These are phyloP conservation scores for Hirtodrosophila confusa DNA, from an alignment of 2,888 invertebrate genomes.

Conservation along the genomic window DNA sequence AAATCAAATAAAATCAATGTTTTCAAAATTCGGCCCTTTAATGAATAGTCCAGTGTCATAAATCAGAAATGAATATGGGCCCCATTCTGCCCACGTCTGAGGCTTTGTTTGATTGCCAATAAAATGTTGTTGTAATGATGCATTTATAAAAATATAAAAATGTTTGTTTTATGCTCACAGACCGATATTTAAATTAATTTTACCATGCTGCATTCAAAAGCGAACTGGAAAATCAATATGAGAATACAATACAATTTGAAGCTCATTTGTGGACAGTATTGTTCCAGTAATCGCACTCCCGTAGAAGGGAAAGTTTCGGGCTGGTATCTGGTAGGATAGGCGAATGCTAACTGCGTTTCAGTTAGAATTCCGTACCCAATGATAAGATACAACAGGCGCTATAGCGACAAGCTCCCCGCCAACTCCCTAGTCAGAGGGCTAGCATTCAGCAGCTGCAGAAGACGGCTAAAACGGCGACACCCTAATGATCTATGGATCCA, in stretches of 20 bases:
- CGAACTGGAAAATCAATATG: constrained; percentile 17
- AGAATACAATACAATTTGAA: constrained; percentile 17
- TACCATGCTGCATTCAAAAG: constrained; percentile 14
- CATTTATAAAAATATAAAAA: constrained; percentile 73
- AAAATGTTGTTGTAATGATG: constrained; percentile 69
- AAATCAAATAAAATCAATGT: constrained; percentile 76
- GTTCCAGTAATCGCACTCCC: no score
- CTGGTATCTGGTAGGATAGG: no score
- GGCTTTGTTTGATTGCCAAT: constrained; percentile 55
- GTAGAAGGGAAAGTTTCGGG: no score
- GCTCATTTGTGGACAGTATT: constrained; percentile 8
- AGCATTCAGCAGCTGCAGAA: no score
- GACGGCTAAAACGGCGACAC: no score
- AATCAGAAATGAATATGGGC: constrained; percentile 71
- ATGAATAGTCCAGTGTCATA: constrained; percentile 65
- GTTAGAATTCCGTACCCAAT: no score
- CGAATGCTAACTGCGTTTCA: no score
- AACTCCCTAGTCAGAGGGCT: no score
- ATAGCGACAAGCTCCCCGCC: no score
- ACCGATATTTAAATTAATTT: constrained; percentile 67
- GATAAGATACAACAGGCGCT: no score
- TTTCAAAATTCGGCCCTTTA: constrained; percentile 49
- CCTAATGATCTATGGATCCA: no score
- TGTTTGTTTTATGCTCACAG: constrained; percentile 47
- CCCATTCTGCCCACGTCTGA: constrained; percentile 53